Base-by-base conservation (phyloP, 2,113 vertebrate species). In the Naja naja region DNA sequence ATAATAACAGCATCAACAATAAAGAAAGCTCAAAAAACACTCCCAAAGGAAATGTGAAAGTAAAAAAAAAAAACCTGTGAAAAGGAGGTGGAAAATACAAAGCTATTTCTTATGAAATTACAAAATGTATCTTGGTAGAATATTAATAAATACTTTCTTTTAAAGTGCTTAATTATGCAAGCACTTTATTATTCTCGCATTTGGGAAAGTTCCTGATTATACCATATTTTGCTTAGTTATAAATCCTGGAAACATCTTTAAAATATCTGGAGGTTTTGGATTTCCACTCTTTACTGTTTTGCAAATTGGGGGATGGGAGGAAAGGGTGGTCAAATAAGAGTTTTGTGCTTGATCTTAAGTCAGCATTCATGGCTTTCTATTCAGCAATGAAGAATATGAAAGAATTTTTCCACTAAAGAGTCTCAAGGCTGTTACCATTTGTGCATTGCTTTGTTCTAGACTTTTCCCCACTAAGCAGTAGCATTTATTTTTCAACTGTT, bases 331-430 rank as follows among this genome's bases (percentile, higher is more conserved):
- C 85, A 23, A 34, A 93, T 91, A 94, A 95, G 52, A 88, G 5
- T 4, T 93, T 39, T 52, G 45, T n/a, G 87, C 91, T 54, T 92
- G 92, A 93, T 34, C n/a, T 22, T 87, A 52, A 87, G 54, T 94
- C 92, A 87, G 9, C 86, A 92, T 91, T 92, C 95, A 91, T 89
- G 45, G 94, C 93, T 94, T 95, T 95, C 90, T 95, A 93, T 95
- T 92, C 93, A 94, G 12, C 93, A 20, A 16, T 0, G 0, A 55
- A 95, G 86, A 88, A 95, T 95, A 91, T 95, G 95, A 95, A 96
- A 95, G 92, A 95, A 95, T 96, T 93, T 93, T 94, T 85, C 95
- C 87, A 91, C 3, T 94, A 93, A 91, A 94, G 1, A 89, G 90
- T n/a, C 54, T 53, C 54, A 16, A 39, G 39, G 12, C 85, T 56